Conservation (phyloP, 1,140 invertebrate genomes). For the Maconellicoccus hirsutus region DNA sequence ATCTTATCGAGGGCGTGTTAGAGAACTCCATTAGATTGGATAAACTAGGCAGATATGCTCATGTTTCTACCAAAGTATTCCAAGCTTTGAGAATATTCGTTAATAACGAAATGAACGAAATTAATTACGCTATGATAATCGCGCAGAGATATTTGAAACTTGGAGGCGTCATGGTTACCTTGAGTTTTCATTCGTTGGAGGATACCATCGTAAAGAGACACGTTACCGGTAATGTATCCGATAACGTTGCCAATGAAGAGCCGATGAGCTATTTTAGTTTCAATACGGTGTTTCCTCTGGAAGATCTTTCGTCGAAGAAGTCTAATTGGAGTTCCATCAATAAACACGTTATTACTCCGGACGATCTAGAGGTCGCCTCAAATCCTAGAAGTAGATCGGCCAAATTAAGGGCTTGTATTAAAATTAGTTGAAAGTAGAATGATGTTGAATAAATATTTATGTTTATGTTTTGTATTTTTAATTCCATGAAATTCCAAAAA, state of each 20-base stretch:
- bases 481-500: too few species aligned
- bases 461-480: too few species aligned
- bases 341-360: slow-evolving; percentile 68
- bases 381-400: slow-evolving; percentile 81
- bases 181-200: slow-evolving; percentile 88
- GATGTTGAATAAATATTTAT: too few species aligned
- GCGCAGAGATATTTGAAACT: slow-evolving; percentile 64
- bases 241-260: slow-evolving; percentile 50
- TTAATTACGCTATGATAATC: slow-evolving; percentile 75
- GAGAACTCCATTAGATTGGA: slow-evolving; percentile 46
- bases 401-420: slow-evolving; percentile 70
- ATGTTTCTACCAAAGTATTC: slow-evolving; percentile 84
- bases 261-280: slow-evolving; percentile 53
- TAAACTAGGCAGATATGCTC: slow-evolving; percentile 58
- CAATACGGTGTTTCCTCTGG: slow-evolving; percentile 6
- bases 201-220: slow-evolving; percentile 91
- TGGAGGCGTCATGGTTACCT: slow-evolving; percentile 61
- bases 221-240: slow-evolving; percentile 41
- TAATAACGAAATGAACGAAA: slow-evolving; percentile 93
- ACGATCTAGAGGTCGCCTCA: slow-evolving; percentile 52
- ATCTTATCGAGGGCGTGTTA: slow-evolving; percentile 58
- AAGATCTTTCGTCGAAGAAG: slow-evolving; percentile 37
- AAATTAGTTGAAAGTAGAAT: slow-evolving; percentile 32
- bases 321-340: slow-evolving; percentile 60
- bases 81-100: slow-evolving; percentile 91